phyloP scores from a whole-genome alignment of 1,140 invertebrate genomes.

The Aphaenogaster floridana region DNA sequence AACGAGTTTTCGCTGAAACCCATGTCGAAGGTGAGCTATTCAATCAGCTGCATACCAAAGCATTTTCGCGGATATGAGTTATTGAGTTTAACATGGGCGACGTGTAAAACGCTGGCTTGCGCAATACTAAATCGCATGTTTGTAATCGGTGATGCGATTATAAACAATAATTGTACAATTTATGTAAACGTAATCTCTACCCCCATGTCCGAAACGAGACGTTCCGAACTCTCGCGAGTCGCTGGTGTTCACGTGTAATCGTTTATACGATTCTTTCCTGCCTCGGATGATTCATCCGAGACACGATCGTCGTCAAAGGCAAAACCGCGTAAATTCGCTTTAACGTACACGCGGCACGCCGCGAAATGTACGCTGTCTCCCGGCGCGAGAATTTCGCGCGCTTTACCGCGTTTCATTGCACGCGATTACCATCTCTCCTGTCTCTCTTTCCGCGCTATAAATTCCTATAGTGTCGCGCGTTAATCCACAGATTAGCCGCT shows the following conservation, averaged over 20 bases:
- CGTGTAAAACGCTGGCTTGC: too few relatives aligned
- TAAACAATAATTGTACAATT: not conserved
- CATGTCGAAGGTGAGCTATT: not conserved
- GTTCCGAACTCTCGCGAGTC: not conserved
- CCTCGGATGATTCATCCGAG: slow-evolving; percentile 19
- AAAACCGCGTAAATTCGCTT: slow-evolving; percentile 44
- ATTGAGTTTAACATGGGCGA: not conserved
- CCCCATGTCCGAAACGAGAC: not conserved
- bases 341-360: slow-evolving; percentile 23
- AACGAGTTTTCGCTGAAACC: not conserved
- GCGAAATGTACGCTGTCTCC: slow-evolving; percentile 41
- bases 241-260: not conserved
- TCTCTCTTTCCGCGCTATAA: slow-evolving; percentile 77
- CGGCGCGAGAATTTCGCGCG: slow-evolving; percentile 68
- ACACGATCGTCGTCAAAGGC: slow-evolving; percentile 40
- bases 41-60: not conserved
- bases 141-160: not conserved
- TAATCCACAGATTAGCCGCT: slow-evolving; percentile 75
- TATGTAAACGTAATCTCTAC: not conserved
- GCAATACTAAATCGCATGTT: not conserved
- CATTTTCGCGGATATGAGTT: not conserved
- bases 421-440: slow-evolving; percentile 74
- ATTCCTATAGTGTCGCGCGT: slow-evolving; percentile 74
- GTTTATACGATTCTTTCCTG: slow-evolving; percentile 13
- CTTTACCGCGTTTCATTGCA: slow-evolving; percentile 70